A percentile compares a stretch with the other conserved stretches of the same genome.
Conservation (phyloP, 1,140 invertebrate genomes). For the Zaprionus lachaisei region DNA sequence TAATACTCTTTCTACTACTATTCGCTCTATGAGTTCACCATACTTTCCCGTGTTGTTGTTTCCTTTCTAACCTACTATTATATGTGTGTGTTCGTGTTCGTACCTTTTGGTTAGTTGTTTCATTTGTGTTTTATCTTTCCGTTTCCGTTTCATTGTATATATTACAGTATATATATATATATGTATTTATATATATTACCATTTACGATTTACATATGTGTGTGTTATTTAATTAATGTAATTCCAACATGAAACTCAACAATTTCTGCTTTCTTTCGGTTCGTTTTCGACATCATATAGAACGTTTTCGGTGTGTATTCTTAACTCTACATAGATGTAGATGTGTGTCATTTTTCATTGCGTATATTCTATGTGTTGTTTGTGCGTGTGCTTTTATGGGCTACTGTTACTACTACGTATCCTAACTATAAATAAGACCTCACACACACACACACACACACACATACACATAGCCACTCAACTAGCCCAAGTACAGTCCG, state of each 20-base stretch:
- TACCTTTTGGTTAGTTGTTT: constrained; percentile 60
- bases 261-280: constrained; percentile 80
- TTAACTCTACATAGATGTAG: constrained; percentile 64
- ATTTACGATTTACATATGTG: constrained; percentile 52
- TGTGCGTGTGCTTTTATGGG: constrained; percentile 54
- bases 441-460: constrained; percentile 6
- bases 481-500: neutral
- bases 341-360: constrained; percentile 70
- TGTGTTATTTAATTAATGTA: constrained; percentile 81
- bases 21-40: constrained; percentile 77
- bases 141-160: constrained; percentile 18
- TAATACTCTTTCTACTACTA: constrained; percentile 69
- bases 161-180: neutral
- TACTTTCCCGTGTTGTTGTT: constrained; percentile 66
- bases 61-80: constrained; percentile 50
- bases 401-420: constrained; percentile 52
- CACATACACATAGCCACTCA: constrained; percentile 18
- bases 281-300: constrained; percentile 56
- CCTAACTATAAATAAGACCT: constrained; percentile 18
- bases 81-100: constrained; percentile 73
- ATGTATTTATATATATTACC: constrained; percentile 31
- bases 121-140: constrained; percentile 32
- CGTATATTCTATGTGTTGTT: constrained; percentile 61
- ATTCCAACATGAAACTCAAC: constrained; percentile 83
- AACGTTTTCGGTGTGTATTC: constrained; percentile 59